These are phyloP conservation scores for Orbicella faveolata DNA, from an alignment of 64 coral and sea anemone species.

Conservation along the genomic window DNA sequence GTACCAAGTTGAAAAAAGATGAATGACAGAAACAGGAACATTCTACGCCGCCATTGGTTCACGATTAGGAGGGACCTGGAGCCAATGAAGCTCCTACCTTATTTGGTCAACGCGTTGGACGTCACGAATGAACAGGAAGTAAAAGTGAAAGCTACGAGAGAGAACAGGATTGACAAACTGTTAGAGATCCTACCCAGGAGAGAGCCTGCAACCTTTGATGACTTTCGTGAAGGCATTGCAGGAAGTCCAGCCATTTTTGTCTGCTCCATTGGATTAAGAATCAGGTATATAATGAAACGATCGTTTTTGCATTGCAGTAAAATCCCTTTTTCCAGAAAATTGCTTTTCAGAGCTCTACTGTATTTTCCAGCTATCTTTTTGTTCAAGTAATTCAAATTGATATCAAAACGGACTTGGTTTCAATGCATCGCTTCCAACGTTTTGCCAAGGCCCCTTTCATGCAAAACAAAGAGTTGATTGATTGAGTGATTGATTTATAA, in stretches of 20 bases:
- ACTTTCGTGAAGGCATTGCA: slow-evolving; percentile 59
- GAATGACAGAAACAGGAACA: slow-evolving; percentile 61
- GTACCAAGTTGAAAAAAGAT: slow-evolving; percentile 11
- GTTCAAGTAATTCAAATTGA: too few relatives aligned
- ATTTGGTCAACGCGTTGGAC: slow-evolving; percentile 59
- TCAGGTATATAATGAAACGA: not conserved
- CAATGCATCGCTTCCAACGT: too few relatives aligned
- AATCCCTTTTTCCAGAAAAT: too few relatives aligned
- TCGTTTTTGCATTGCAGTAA: not conserved
- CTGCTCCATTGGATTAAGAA: slow-evolving; percentile 4
- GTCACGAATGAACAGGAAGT: slow-evolving; percentile 60
- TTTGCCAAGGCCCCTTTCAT: too few relatives aligned
- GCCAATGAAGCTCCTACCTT: slow-evolving; percentile 51
- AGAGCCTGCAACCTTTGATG: slow-evolving; percentile 58
- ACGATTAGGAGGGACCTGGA: slow-evolving; percentile 62
- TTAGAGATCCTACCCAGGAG: slow-evolving; percentile 72
- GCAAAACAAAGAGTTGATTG: too few relatives aligned
- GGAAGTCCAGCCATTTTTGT: slow-evolving; percentile 51
- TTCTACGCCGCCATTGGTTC: slow-evolving; percentile 42
- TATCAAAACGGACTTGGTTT: too few relatives aligned
- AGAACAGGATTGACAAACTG: slow-evolving; percentile 52
- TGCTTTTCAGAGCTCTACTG: too few relatives aligned
- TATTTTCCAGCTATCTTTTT: too few relatives aligned
- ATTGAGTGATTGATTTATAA: too few relatives aligned
- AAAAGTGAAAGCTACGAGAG: slow-evolving; percentile 38